Evolutionary conservation across 1,140 invertebrate species (phyloP).

Genomic region (Portunus trituberculatus): DNA sequence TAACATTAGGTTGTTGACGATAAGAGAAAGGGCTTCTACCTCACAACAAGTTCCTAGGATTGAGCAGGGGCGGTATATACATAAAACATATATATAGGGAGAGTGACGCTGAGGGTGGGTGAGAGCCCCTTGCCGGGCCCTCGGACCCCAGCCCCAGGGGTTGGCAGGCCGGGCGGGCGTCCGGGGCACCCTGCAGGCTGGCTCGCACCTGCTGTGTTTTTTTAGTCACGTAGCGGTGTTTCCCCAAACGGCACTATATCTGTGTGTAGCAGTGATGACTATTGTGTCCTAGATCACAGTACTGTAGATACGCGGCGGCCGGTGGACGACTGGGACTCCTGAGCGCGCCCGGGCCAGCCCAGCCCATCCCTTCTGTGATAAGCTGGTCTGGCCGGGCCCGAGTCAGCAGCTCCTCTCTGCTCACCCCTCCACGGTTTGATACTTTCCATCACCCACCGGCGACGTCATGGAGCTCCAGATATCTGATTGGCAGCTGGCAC

Average conservation of each 20-base stretch:
- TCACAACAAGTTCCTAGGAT: conserved; percentile 76
- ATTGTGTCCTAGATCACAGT: conserved; percentile 72
- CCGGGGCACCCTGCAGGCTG: neutral
- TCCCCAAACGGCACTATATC: conserved; percentile 71
- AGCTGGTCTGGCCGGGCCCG: neutral
- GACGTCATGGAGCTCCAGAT: conserved; percentile 15
- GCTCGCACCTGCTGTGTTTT: conserved; percentile 51
- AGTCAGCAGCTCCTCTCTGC: neutral
- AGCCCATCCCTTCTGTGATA: neutral
- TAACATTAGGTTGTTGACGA: conserved; percentile 54
- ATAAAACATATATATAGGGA: conserved; percentile 53
- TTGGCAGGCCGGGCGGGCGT: conserved; percentile 5
- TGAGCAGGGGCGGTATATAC: conserved; percentile 70
- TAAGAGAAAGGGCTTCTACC: conserved; percentile 72
- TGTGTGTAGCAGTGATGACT: conserved; percentile 72
- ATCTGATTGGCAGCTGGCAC: conserved; percentile 19
- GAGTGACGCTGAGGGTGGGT: conserved; percentile 1
- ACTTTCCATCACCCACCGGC: conserved; percentile 40
- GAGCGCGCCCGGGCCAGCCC: neutral
- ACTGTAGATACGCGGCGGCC: conserved; percentile 56
- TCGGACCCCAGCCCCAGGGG: neutral
- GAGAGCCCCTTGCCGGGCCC: neutral
- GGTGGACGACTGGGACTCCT: neutral
- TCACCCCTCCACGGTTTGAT: conserved; percentile 58
- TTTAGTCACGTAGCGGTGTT: conserved; percentile 66